Evolutionary conservation across 2,113 vertebrate species (phyloP), one percentile per base, ranked within the genome.

Genomic region (Urocynchramus pylzowi): DNA sequence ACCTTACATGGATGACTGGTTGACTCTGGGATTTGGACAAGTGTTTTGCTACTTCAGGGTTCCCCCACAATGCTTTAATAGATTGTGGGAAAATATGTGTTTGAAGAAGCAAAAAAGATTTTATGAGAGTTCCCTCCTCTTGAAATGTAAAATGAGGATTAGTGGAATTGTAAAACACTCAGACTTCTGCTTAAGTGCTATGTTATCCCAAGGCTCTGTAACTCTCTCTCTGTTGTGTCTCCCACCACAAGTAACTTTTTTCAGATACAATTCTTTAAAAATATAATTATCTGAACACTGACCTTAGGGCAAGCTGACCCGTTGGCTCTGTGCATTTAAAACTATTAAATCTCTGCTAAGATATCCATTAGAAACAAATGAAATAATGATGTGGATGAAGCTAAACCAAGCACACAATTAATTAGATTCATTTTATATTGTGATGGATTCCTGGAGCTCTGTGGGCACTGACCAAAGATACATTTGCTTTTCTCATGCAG

Each of bases 371-470:
- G 84, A 95, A 96, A 76, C 1, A 6, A 93, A 93, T 91, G 45
- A 95, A 90, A 79, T 96, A 95, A 97, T 92, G 92, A 94, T 95
- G 74, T 54, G 59, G 75, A 93, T 57, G 77, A 88, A 69, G 61
- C 75, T 82, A 94, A 94, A 95, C 53, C 68, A 94, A 95, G 37
- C 50, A 93, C 41, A 80, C 76, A 84, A 97, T 98, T 98, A 98
- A 98, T 97, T 97, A 94, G 65, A 96, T 97, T 98, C 76, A 91
- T 96, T 92, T 91, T 89, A 71, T 97, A 27, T 91, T 68, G 52
- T 89, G 74, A 94, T 97, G 93, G 96, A 97, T 97, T 96, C 89
- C 84, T 90, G 68, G 79, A 97, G 83, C 93, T 97, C 67, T 70
- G 44, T 61, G 75, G 73, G 77, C 73, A 92, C 54, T 98, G 93